Percentiles rank a stretch among this genome's conserved stretches.
Evolutionary conservation across 2,797 vertebrate genomes (phyloP).

Genomic region (Pantherophis alleghaniensis): DNA sequence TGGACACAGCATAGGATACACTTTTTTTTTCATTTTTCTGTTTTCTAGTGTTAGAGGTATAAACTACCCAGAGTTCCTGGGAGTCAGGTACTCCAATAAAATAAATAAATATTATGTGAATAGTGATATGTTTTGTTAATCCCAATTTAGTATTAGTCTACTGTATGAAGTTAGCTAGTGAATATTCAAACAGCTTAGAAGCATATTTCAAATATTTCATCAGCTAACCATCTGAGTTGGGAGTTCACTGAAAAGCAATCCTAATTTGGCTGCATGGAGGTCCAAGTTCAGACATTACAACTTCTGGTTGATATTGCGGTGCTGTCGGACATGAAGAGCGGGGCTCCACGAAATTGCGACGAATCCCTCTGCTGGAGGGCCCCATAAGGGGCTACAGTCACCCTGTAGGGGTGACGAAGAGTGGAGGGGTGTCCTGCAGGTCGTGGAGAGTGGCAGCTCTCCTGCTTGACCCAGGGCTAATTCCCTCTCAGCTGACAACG

Average conservation of each 20-base stretch:
- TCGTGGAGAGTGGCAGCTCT: too few species aligned
- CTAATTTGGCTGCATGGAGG: not conserved
- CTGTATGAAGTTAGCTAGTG: not conserved
- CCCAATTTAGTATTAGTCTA: not conserved
- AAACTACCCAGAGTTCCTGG: not conserved
- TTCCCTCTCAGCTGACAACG: too few species aligned
- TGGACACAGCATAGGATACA: not conserved
- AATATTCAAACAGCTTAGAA: not conserved
- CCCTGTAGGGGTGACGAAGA: too few species aligned
- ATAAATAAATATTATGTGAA: not conserved
- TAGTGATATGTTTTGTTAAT: not conserved
- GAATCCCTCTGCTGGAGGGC: too few species aligned
- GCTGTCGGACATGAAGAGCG: too few species aligned
- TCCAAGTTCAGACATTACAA: not conserved
- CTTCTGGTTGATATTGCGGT: too few species aligned
- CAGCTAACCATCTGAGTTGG: not conserved
- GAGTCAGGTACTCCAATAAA: not conserved
- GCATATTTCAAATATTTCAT: not conserved
- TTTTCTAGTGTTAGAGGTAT: not conserved
- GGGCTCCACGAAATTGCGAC: too few species aligned
- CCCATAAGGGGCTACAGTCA: too few species aligned
- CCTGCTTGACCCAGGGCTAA: too few species aligned
- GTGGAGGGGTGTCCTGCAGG: too few species aligned
- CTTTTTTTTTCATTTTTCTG: not conserved
- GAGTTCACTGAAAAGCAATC: not conserved